A percentile compares a stretch with the other conserved stretches of the same genome.
phyloP scores from a whole-genome alignment of 2,888 invertebrate species.

The Eulithis prunata region DNA sequence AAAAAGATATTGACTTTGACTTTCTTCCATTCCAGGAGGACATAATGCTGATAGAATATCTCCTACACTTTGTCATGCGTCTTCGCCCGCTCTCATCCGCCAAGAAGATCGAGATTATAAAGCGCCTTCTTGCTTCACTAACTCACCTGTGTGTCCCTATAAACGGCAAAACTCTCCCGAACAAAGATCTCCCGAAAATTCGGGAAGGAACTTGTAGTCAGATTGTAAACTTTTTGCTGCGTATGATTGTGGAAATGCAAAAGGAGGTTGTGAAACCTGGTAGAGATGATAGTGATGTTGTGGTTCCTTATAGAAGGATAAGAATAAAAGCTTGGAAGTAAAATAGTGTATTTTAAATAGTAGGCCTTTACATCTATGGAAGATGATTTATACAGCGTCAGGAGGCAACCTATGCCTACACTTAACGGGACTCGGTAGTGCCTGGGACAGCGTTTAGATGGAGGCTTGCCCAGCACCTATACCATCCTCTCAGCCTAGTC shows the following conservation, averaged over 20 bases:
- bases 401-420: too few relatives aligned
- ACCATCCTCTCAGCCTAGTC: too few relatives aligned
- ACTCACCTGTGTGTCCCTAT: slow-evolving; percentile 86
- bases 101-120: slow-evolving; percentile 85
- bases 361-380: too few relatives aligned
- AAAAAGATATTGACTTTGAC: too few relatives aligned
- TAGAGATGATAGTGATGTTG: slow-evolving; percentile 69
- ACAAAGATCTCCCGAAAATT: slow-evolving; percentile 74
- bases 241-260: slow-evolving; percentile 78
- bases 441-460: too few relatives aligned
- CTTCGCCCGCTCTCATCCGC: slow-evolving; percentile 86
- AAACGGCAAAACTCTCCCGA: slow-evolving; percentile 63
- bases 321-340: slow-evolving; percentile 79
- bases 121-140: slow-evolving; percentile 86
- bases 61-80: slow-evolving; percentile 87
- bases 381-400: too few relatives aligned
- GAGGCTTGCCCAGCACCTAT: too few relatives aligned
- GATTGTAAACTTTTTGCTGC: slow-evolving; percentile 79
- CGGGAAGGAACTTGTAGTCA: slow-evolving; percentile 84
- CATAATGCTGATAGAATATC: slow-evolving; percentile 88
- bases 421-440: too few relatives aligned
- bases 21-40: slow-evolving; percentile 81
- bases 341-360: slow-evolving; percentile 24
- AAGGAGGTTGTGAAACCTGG: slow-evolving; percentile 74
- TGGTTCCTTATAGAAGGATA: slow-evolving; percentile 61